Evolutionary conservation across 2,113 vertebrate genomes (phyloP).

Genomic region (Benitochromis conjunctus): DNA sequence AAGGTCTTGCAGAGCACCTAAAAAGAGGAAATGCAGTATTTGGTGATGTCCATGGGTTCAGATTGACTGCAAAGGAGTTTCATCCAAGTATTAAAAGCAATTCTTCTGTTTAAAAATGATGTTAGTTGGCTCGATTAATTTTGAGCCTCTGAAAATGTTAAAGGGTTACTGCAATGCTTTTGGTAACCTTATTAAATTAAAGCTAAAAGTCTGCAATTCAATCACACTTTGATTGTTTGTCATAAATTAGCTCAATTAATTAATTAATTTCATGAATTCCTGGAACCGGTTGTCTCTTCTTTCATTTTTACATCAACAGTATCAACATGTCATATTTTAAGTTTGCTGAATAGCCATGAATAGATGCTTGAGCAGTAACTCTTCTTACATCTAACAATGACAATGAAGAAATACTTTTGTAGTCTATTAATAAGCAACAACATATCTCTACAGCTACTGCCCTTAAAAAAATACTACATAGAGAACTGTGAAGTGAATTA

Average conservation of each 20-base stretch:
- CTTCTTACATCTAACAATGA: background rate
- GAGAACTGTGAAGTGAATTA: rapidly evolving
- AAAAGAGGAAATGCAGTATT: background rate
- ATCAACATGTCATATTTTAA: background rate
- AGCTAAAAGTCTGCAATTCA: background rate
- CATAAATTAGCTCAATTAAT: background rate
- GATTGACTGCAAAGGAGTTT: background rate
- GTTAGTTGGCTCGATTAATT: background rate
- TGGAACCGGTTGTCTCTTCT: background rate
- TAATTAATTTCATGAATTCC: background rate
- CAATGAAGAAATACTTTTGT: rapidly evolving
- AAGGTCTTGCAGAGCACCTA: background rate
- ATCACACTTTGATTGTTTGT: rapidly evolving
- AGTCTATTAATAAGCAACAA: background rate
- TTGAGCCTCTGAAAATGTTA: background rate
- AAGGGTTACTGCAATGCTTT: background rate
- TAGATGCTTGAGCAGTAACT: background rate
- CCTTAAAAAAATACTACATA: background rate
- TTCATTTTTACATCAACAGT: background rate
- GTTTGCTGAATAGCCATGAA: background rate
- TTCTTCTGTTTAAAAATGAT: background rate
- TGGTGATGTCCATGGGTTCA: background rate
- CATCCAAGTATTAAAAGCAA: background rate
- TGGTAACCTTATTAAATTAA: background rate
- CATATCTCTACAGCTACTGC: rapidly evolving